Evolutionary conservation across 2,797 vertebrate species (phyloP), one percentile per base, ranked within the genome.

Genomic region (Aldrovandia affinis): DNA sequence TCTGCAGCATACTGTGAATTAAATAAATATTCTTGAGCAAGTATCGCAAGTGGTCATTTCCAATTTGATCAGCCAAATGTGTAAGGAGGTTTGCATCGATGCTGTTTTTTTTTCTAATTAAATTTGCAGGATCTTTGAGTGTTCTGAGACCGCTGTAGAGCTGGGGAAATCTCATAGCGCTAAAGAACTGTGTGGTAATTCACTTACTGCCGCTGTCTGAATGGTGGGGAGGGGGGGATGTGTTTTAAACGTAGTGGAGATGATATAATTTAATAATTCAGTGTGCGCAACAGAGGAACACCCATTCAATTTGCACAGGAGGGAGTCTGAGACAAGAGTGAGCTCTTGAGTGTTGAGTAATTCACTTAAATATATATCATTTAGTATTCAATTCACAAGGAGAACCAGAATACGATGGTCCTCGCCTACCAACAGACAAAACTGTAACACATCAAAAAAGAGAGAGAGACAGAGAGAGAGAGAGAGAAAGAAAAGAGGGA

Each of bases 31-130:
- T 30, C 68, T 20, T 39, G 18, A 73, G 68, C 33, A 20, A 22
- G 68, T 42, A 6, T 73, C 39, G 68, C 15, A 42, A 18, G 39
- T 36, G 18, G 33, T 73, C 33, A 39, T 68, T 68, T 68, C 63
- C 3, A 33, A 73, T 33, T 25, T 7, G 20, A 59, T 50, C 47
- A 36, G 36, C 22, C 30, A 39, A 39, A 39, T 15, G 18, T 18
- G 20, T 73, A 39, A 73, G 33, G 65, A 68, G 36, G 68, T 73
- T 73, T 73, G 33, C 68, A 73, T 73, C 68, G 68, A 73, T 73
- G 36, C 68, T 73, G 68, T 15, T 22, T 6, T 20, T 15, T 22
- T 6, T 20, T 39, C 2, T 73, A 73, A 73, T 73, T 36, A 33
- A 14, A 73, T 73, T 73, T 73, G 18, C 15, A 39, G 33, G 68